Evolutionary conservation across 2,888 invertebrate genomes (phyloP), one percentile per base, ranked within the genome.

Genomic region (Nycteola revayana): DNA sequence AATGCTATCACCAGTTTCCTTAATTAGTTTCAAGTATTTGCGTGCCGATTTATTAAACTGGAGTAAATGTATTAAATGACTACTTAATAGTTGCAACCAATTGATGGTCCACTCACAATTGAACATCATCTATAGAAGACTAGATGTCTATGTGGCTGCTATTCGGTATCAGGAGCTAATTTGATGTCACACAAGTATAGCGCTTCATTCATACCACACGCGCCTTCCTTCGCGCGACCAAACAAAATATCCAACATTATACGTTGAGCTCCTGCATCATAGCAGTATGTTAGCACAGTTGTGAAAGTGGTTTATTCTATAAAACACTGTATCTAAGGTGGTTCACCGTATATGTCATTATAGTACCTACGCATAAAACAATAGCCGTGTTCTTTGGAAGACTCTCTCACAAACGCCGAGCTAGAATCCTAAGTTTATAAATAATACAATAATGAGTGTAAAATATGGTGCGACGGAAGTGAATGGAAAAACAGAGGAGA

Each of bases 401-500:
- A 27, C 39, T 32, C 27, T 10, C 23, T 34, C 20, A 23, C 8
- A 26, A 35, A 37, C 23, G 24, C 14, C n/a, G n/a, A 24, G 3
- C 10, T 25, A 26, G n/a, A 14, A 14, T 14, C 2, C 14, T 14
- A 6, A 38, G 11, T 31, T 22, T 11, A 31, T 20, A 33, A 30
- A 39, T 29, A 17, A 28, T 14, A 14, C 14, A 33, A 76, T 59
- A 54, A 81, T 82, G 82, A 75, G 66, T 68, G 65, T 70, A 1
- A 85, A 77, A 60, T 87, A 87, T 54, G 87, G 87, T 39, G 69
- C 87, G 5, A 86, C 79, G 22, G 75, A 75, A 40, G 60, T 55
- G 11, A 66, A 70, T 36, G 74, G 68, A 31, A 66, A 68, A 56
- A 52, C 47, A 29, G 57, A 64, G 42, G 70, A 75, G 43, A 66